Percentiles rank a stretch among this genome's conserved stretches.
Conservation (phyloP, 2,113 vertebrate genomes). For the Apteryx owenii region DNA sequence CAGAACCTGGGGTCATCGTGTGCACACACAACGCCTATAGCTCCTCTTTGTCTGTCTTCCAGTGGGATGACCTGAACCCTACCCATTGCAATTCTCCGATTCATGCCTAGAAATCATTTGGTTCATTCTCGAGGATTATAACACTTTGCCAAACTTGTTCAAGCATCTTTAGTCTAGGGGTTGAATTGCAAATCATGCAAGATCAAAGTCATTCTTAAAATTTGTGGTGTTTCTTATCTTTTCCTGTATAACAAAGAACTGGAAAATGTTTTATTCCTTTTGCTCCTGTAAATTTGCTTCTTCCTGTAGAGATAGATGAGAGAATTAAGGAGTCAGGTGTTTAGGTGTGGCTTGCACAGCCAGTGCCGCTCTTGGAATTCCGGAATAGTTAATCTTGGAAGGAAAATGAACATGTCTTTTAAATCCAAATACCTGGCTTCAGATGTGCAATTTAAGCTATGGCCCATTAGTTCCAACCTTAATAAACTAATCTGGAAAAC, state of each 20-base stretch:
- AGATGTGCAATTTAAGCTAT: background rate
- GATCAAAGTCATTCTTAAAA: background rate
- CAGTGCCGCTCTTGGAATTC: constrained; percentile 4
- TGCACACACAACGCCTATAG: rapidly evolving
- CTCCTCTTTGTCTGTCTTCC: background rate
- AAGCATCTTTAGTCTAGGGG: background rate
- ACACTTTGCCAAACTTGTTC: background rate
- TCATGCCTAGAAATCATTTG: background rate
- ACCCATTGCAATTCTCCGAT: background rate
- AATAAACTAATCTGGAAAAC: constrained; percentile 37
- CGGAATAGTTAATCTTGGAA: constrained; percentile 33
- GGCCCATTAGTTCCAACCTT: background rate
- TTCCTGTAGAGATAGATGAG: constrained; percentile 27
- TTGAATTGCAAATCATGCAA: background rate
- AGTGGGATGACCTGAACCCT: background rate
- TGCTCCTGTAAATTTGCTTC: background rate
- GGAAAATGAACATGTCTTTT: background rate
- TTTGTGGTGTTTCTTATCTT: background rate
- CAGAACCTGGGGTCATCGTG: background rate
- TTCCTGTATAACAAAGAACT: background rate
- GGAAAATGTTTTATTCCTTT: background rate
- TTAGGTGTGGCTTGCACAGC: background rate
- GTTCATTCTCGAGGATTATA: background rate
- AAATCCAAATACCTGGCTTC: constrained; percentile 3
- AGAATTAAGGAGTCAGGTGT: background rate